Conservation (phyloP, 2,888 invertebrate genomes). For the Drosophila meridiana region DNA sequence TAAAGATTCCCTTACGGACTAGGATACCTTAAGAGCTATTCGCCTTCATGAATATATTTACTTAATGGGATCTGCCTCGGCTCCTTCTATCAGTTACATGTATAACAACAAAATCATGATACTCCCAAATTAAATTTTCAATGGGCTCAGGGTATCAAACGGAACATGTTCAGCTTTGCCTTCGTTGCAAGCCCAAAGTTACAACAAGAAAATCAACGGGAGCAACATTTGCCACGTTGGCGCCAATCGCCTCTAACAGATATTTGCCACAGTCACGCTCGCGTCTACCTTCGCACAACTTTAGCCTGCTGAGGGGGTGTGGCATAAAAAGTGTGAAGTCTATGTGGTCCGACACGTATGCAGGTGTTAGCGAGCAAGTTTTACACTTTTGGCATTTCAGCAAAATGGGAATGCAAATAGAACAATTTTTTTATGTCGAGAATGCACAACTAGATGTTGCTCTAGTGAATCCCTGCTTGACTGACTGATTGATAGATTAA, state of each 20-base stretch:
- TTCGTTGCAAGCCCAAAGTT: slow-evolving; percentile 11
- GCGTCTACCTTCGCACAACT: slow-evolving; percentile 7
- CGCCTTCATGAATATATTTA: neutral
- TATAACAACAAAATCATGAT: neutral
- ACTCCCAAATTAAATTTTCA: neutral
- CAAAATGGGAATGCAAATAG: slow-evolving; percentile 2
- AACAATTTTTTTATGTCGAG: neutral
- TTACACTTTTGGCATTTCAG: slow-evolving; percentile 11
- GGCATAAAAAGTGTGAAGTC: slow-evolving; percentile 4
- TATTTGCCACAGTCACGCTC: slow-evolving; percentile 6
- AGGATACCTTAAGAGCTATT: neutral
- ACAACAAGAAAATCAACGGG: neutral
- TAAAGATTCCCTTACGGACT: neutral
- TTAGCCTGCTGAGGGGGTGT: neutral
- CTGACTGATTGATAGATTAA: neutral
- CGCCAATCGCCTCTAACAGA: neutral
- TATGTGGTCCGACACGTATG: slow-evolving; percentile 24
- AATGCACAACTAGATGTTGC: neutral
- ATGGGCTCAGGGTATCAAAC: neutral
- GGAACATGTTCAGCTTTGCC: neutral
- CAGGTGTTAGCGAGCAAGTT: slow-evolving; percentile 8
- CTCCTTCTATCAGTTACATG: neutral
- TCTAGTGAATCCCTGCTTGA: neutral
- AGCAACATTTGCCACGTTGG: slow-evolving; percentile 16
- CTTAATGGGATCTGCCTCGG: neutral